These are phyloP conservation scores for Leptothorax acervorum DNA, from an alignment of 2,888 invertebrate genomes.

Conservation along the genomic window DNA sequence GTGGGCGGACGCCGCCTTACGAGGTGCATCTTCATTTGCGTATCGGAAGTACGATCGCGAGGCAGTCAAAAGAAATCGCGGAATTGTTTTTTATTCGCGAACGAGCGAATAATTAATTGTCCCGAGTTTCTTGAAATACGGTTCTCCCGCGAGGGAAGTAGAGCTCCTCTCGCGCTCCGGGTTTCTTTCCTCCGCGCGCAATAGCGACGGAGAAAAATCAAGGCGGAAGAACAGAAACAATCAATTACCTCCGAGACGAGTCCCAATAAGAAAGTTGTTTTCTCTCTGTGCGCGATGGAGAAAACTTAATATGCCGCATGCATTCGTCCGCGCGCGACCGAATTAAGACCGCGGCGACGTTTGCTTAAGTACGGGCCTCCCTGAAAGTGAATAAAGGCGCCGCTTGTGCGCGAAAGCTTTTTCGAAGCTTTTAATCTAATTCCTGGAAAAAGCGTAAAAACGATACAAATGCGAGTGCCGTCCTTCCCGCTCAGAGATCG, in stretches of 20 bases:
- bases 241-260: slow-evolving; percentile 43
- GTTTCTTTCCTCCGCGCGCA: slow-evolving; percentile 8
- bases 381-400: background rate
- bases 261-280: slow-evolving; percentile 48
- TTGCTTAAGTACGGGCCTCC: slow-evolving; percentile 19
- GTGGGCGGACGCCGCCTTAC: background rate
- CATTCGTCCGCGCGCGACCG: slow-evolving; percentile 11
- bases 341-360: slow-evolving; percentile 36
- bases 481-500: background rate
- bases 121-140: slow-evolving; percentile 48
- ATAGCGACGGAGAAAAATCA: slow-evolving; percentile 38
- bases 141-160: background rate
- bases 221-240: slow-evolving; percentile 39
- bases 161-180: background rate
- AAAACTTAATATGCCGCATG: slow-evolving; percentile 41
- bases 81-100: slow-evolving; percentile 51
- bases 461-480: background rate
- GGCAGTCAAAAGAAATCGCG: slow-evolving; percentile 45
- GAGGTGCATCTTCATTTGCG: slow-evolving; percentile 32
- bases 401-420: slow-evolving; percentile 4
- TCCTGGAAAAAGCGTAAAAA: background rate
- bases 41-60: slow-evolving; percentile 16
- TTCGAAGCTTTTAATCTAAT: slow-evolving; percentile 29
- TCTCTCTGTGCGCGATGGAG: slow-evolving; percentile 2
- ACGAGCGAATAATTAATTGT: slow-evolving; percentile 52